Evolutionary conservation across 37 sponge, comb jelly and placozoan genomes (phyloP).

Genomic region (Oopsacas minuta): DNA sequence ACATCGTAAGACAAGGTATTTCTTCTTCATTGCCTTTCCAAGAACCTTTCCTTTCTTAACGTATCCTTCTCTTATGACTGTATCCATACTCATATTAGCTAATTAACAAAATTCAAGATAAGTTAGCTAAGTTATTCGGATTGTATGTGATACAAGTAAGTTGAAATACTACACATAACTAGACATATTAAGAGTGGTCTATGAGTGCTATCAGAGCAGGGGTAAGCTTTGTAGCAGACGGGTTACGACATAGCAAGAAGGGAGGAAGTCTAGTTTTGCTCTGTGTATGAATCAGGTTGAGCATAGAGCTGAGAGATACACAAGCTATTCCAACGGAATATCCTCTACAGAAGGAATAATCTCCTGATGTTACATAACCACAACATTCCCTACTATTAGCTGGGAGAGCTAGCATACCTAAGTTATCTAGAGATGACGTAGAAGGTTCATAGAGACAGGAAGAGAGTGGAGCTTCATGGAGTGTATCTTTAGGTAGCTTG

Average conservation of each 20-base stretch:
- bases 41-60: neutral
- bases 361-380: neutral
- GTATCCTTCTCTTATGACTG: neutral
- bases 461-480: neutral
- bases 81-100: neutral
- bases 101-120: neutral
- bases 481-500: neutral
- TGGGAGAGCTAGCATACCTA: neutral
- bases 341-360: neutral
- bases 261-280: neutral
- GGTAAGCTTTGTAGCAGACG: neutral
- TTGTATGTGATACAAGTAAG: no score
- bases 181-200: neutral
- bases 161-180: no score
- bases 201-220: neutral
- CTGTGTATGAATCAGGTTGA: neutral
- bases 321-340: neutral
- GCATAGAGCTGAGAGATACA: neutral
- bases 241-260: neutral
- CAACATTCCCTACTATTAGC: neutral
- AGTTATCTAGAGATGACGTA: neutral
- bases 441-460: slow-evolving; percentile 5
- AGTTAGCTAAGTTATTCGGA: no score
- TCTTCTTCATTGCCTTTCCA: neutral
- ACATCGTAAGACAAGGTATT: neutral